Percentiles rank a stretch among this genome's conserved stretches.
Evolutionary conservation across 2,888 invertebrate species (phyloP).

Genomic region (Eilema griseolum): DNA sequence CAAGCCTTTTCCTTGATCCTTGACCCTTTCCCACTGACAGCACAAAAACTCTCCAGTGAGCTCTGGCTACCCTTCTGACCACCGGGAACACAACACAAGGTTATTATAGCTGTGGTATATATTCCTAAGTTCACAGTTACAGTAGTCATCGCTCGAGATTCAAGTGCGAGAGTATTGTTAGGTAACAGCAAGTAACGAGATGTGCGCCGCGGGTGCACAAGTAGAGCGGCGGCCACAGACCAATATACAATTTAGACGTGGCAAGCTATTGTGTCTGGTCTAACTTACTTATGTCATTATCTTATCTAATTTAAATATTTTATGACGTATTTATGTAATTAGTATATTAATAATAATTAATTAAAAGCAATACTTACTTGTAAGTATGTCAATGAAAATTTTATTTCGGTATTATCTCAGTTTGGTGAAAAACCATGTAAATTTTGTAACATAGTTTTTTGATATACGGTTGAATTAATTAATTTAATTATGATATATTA

Average conservation of each 20-base stretch:
- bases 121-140: slow-evolving; percentile 54
- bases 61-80: too few relatives aligned
- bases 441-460: background rate
- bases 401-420: too few relatives aligned
- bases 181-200: slow-evolving; percentile 79
- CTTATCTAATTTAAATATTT: background rate
- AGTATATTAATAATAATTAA: background rate
- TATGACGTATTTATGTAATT: background rate
- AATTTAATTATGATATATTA: too few relatives aligned
- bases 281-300: background rate
- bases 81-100: too few relatives aligned
- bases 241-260: slow-evolving; percentile 42
- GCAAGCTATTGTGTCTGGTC: slow-evolving; percentile 10
- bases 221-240: slow-evolving; percentile 70
- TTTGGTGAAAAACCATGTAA: too few relatives aligned
- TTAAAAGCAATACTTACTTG: background rate
- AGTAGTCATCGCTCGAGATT: slow-evolving; percentile 41
- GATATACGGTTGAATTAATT: background rate
- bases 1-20: too few relatives aligned
- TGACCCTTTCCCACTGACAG: too few relatives aligned
- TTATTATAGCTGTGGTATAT: too few relatives aligned
- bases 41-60: too few relatives aligned
- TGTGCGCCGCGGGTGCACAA: slow-evolving; percentile 75
- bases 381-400: background rate
- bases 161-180: slow-evolving; percentile 69